phyloP scores from a whole-genome alignment of 2,888 invertebrate genomes.

The Papilio gigon region DNA sequence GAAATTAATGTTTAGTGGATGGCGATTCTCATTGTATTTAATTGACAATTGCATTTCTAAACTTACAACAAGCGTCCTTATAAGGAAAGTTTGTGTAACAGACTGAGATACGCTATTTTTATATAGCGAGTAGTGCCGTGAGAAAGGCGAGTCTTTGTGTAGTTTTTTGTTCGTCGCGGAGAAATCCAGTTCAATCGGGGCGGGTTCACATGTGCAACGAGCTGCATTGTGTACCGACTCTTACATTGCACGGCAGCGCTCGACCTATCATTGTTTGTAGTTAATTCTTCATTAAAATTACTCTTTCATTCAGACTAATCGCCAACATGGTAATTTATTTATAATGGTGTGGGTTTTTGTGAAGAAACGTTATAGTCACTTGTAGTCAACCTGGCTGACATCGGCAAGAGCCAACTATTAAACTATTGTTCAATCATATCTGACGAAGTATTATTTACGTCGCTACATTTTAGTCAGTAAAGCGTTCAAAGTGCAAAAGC shows the following conservation, averaged over 20 bases:
- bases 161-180: slow-evolving; percentile 29
- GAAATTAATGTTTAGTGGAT: no score
- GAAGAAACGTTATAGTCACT: not conserved
- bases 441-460: slow-evolving; percentile 1
- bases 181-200: slow-evolving; percentile 35
- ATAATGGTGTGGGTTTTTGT: not conserved
- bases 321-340: not conserved
- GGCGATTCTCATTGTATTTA: no score
- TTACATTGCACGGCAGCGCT: not conserved
- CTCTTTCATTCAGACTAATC: not conserved
- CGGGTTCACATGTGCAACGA: slow-evolving; percentile 29
- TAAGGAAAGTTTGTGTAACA: slow-evolving; percentile 18
- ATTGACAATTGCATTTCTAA: slow-evolving; percentile 4
- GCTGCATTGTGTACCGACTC: not conserved
- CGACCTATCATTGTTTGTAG: slow-evolving; percentile 1
- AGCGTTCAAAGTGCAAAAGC: slow-evolving; percentile 32
- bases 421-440: not conserved
- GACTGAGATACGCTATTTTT: slow-evolving; percentile 23
- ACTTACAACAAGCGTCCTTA: slow-evolving; percentile 4
- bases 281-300: slow-evolving; percentile 6
- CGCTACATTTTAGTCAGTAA: slow-evolving; percentile 20
- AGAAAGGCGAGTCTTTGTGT: slow-evolving; percentile 31
- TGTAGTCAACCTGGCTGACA: no score
- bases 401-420: no score
- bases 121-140: slow-evolving; percentile 30